A percentile compares a stretch with the other conserved stretches of the same genome.
These are phyloP conservation scores for Manis crassicaudata DNA, from an alignment of 2,797 vertebrate genomes.

Conservation along the genomic window DNA sequence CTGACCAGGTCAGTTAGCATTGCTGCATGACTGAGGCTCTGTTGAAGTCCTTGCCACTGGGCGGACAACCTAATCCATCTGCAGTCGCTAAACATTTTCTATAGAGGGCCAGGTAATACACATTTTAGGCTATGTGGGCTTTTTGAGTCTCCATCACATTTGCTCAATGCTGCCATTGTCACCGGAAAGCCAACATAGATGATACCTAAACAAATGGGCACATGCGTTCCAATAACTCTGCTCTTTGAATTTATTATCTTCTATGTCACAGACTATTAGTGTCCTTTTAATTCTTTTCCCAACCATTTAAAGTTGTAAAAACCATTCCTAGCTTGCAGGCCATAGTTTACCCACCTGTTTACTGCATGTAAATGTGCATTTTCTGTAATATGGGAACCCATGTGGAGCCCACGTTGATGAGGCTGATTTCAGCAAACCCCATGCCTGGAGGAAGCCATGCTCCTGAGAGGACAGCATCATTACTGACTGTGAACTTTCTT, in stretches of 20 bases:
- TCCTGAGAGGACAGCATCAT: not conserved
- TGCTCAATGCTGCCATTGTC: not conserved
- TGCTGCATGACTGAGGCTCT: fast-evolving
- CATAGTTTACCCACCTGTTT: fast-evolving
- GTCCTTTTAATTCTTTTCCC: not conserved
- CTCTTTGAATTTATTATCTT: not conserved
- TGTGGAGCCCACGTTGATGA: fast-evolving
- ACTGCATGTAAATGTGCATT: not conserved
- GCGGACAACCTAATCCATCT: no score
- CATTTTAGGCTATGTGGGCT: not conserved
- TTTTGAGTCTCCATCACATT: not conserved
- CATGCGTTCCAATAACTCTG: not conserved
- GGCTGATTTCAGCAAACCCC: no score
- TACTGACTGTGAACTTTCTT: not conserved
- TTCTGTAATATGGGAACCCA: not conserved
- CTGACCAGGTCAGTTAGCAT: fast-evolving
- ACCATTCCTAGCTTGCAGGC: not conserved
- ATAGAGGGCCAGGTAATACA: not conserved
- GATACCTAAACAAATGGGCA: not conserved
- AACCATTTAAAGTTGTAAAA: not conserved
- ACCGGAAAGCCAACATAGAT: not conserved
- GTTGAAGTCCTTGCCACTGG: not conserved
- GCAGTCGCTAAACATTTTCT: not conserved
- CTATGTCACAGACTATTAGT: not conserved
- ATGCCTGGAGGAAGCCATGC: not conserved